Conservation (phyloP, 2,113 vertebrate genomes). For the Recurvirostra avosetta region DNA sequence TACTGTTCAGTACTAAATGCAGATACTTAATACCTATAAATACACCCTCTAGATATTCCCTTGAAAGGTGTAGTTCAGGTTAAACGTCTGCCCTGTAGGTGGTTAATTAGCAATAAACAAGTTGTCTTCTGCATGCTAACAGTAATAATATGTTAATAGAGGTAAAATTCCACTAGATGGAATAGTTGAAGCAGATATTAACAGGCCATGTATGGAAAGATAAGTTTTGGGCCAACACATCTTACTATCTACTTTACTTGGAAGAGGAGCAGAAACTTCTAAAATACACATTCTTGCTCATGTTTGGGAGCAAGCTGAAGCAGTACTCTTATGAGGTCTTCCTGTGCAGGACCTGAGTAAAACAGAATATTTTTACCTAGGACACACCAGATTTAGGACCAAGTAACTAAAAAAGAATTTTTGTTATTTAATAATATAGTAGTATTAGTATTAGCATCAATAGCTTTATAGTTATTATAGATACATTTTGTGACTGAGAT, state of each 20-base stretch:
- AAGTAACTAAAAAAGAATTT: background rate
- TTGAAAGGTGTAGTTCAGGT: background rate
- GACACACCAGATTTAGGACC: background rate
- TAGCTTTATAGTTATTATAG: background rate
- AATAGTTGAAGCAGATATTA: conserved; percentile 17
- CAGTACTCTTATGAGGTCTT: background rate
- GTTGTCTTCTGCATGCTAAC: background rate
- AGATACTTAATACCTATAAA: conserved; percentile 21
- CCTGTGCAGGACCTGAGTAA: background rate
- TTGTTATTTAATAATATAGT: background rate
- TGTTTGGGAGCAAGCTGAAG: background rate
- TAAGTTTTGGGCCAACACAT: background rate
- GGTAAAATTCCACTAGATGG: conserved; percentile 21
- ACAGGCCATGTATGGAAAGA: background rate
- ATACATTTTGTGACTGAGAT: background rate
- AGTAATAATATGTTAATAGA: background rate
- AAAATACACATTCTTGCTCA: background rate
- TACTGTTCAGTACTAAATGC: background rate
- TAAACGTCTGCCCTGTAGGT: conserved; percentile 3
- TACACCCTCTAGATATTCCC: background rate
- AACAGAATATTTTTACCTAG: background rate
- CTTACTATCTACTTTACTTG: background rate
- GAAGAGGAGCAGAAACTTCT: background rate
- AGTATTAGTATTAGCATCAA: background rate
- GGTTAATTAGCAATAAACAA: conserved; percentile 34